phyloP scores from a whole-genome alignment of 2,888 invertebrate species.

The Sipha maydis region DNA sequence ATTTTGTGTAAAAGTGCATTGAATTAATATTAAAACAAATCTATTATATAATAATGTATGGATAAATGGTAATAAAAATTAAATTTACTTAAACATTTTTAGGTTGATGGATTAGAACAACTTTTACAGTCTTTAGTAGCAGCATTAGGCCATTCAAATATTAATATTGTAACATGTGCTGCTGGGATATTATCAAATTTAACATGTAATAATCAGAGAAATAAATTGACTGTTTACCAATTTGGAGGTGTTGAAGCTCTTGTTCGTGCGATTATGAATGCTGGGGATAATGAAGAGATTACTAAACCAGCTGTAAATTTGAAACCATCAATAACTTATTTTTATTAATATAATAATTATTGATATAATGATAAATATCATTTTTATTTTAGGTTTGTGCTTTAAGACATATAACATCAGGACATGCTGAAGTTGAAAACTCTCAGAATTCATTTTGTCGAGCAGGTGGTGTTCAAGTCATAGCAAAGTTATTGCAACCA shows the following conservation, averaged over 20 bases:
- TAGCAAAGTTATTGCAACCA: conserved; percentile 94
- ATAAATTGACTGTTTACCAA: conserved; percentile 80
- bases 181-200: conserved; percentile 98
- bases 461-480: conserved; percentile 89
- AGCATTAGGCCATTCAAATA: conserved; percentile 89
- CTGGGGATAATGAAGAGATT: conserved; percentile 96
- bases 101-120: conserved; percentile 86
- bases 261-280: conserved; percentile 90
- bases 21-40: no score
- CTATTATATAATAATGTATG: no score
- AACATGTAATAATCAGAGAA: conserved; percentile 99
- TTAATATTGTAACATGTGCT: conserved; percentile 97
- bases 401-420: conserved; percentile 94
- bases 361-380: neutral
- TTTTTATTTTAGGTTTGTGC: conserved; percentile 77
- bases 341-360: neutral
- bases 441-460: conserved; percentile 96
- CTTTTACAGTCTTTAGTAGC: conserved; percentile 89
- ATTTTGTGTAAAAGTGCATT: no score
- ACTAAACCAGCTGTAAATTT: conserved; percentile 90
- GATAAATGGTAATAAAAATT: neutral
- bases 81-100: conserved; percentile 3
- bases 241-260: conserved; percentile 97
- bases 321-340: neutral
- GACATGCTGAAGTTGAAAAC: conserved; percentile 95